Percentiles rank a stretch among this genome's conserved stretches.
phyloP scores from a whole-genome alignment of 2,113 vertebrate genomes.

The Eulemur rufifrons region DNA sequence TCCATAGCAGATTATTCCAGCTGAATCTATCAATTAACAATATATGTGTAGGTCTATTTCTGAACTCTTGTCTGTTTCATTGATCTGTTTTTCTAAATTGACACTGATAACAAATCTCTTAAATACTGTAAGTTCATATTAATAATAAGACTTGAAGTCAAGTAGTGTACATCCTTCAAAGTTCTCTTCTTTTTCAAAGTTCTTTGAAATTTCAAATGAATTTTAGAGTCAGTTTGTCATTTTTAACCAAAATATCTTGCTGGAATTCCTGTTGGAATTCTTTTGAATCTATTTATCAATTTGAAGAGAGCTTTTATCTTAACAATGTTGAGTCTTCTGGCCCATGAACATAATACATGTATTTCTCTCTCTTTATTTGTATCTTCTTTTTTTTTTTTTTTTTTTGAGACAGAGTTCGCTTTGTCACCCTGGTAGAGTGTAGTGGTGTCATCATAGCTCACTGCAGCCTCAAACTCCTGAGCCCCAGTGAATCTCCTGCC shows the following conservation, averaged over 20 bases:
- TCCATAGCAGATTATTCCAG: background rate
- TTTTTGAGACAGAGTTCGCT: no score
- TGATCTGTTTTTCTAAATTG: background rate
- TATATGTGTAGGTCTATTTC: background rate
- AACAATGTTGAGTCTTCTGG: background rate
- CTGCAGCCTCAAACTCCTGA: no score
- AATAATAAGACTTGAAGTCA: background rate
- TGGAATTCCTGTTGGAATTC: background rate
- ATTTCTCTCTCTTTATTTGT: background rate
- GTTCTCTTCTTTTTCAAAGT: background rate
- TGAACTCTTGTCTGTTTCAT: background rate
- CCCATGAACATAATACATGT: background rate
- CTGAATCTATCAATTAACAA: background rate
- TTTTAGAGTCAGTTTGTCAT: background rate
- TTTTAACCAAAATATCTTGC: background rate
- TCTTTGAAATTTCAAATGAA: background rate
- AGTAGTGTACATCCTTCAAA: background rate
- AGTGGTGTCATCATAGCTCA: no score
- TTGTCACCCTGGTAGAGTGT: no score
- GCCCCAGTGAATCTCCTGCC: no score
- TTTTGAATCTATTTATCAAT: background rate
- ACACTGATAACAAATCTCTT: background rate
- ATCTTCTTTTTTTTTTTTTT: background rate
- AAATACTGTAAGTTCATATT: background rate
- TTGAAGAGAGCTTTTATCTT: background rate